Evolutionary conservation across 2,888 invertebrate genomes (phyloP).

Genomic region (Adela reaumurella): DNA sequence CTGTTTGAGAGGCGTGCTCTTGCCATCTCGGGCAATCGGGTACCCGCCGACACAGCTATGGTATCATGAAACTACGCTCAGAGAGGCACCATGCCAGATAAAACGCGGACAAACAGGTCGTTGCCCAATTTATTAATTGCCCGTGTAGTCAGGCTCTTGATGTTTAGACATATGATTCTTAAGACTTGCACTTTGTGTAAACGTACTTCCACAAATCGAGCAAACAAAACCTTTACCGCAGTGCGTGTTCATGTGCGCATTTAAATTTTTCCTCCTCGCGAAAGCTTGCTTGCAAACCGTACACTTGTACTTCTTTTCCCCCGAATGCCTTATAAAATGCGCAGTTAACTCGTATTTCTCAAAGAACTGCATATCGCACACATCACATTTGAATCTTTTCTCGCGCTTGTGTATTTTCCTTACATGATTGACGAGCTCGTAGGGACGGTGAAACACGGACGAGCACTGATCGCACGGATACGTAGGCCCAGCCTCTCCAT

Average conservation of each 20-base stretch:
- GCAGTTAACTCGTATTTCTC: constrained; percentile 40
- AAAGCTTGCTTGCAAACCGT: neutral
- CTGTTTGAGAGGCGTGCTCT: no score
- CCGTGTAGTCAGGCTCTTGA: no score
- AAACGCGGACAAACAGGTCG: no score
- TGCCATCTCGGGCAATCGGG: no score
- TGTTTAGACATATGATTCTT: constrained; percentile 37
- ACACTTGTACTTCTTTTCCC: neutral
- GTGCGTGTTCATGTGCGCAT: constrained; percentile 22
- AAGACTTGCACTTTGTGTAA: constrained; percentile 41
- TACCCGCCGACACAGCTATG: no score
- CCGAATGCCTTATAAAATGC: neutral
- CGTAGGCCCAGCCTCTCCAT: neutral
- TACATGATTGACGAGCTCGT: constrained; percentile 36
- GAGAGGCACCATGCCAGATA: no score
- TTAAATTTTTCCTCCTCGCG: constrained; percentile 12
- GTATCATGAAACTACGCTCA: no score
- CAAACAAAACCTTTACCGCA: constrained; percentile 24
- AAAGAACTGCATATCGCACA: constrained; percentile 8
- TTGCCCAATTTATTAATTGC: no score
- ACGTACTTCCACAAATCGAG: constrained; percentile 21
- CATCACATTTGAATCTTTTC: constrained; percentile 5
- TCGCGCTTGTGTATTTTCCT: constrained; percentile 33
- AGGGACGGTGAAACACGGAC: constrained; percentile 38
- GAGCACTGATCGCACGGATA: constrained; percentile 35